phyloP scores from a whole-genome alignment of 2,113 vertebrate genomes.

The Cheirogaleus medius region DNA sequence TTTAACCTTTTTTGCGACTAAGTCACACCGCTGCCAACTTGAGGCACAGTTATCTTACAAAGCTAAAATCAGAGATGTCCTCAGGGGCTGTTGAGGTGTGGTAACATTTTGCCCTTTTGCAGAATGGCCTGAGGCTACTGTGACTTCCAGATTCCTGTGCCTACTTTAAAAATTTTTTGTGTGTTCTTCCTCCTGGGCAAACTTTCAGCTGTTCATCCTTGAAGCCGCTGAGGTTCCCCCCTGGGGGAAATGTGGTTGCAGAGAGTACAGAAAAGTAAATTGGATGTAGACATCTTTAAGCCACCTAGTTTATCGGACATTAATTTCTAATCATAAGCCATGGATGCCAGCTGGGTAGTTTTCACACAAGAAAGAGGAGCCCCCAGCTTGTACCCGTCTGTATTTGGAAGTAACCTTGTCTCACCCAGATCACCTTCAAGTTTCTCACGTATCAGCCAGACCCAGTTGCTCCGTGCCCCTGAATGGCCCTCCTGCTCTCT shows the following conservation, averaged over 20 bases:
- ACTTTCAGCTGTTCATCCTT: background rate
- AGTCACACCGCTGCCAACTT: background rate
- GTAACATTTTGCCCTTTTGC: conserved; percentile 6
- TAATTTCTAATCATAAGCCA: background rate
- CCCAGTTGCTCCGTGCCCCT: background rate
- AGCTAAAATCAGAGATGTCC: background rate
- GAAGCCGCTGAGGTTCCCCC: background rate
- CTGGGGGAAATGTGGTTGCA: background rate
- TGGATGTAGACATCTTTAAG: background rate
- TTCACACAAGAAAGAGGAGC: background rate
- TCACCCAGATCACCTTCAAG: background rate
- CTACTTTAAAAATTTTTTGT: background rate
- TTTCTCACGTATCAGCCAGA: background rate
- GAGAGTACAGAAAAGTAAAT: background rate
- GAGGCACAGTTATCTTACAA: background rate
- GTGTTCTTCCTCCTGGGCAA: conserved; percentile 20
- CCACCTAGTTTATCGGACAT: background rate
- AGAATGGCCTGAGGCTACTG: background rate
- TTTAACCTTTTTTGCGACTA: background rate
- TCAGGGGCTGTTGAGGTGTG: background rate
- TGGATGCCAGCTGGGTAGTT: background rate
- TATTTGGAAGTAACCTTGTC: background rate
- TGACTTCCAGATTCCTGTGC: background rate
- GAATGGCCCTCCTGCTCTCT: accelerated
- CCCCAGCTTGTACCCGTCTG: background rate